phyloP scores from a whole-genome alignment of 2,888 invertebrate species.

The Ditylenchus weischeri region DNA sequence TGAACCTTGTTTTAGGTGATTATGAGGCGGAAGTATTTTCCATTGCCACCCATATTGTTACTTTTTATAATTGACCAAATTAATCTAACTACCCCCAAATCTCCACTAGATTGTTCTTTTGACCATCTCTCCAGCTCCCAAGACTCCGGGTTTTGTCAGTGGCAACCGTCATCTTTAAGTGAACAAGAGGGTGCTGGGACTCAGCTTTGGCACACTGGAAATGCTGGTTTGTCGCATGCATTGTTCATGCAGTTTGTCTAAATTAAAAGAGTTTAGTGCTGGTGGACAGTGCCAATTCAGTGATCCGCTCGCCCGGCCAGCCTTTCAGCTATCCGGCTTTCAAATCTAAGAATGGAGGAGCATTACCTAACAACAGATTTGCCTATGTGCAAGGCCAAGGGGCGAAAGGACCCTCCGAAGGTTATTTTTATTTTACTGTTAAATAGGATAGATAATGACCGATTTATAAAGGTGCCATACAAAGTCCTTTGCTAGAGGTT shows the following conservation, averaged over 20 bases:
- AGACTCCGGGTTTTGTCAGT: slow-evolving; percentile 3
- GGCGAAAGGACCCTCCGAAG: slow-evolving; percentile 22
- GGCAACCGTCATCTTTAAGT: slow-evolving; percentile 11
- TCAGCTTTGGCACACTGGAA: slow-evolving; percentile 24
- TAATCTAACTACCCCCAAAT: not conserved
- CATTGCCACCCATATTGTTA: too few species aligned
- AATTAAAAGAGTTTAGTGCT: slow-evolving; percentile 16
- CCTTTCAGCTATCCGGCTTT: not conserved
- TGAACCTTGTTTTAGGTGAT: too few species aligned
- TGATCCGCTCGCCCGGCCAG: slow-evolving; percentile 21
- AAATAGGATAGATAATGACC: too few species aligned
- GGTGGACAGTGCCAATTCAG: slow-evolving; percentile 28
- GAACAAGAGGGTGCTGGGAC: not conserved
- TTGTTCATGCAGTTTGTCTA: too few species aligned
- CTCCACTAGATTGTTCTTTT: slow-evolving; percentile 7
- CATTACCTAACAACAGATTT: slow-evolving; percentile 18
- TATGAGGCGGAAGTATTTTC: too few species aligned
- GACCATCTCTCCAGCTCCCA: slow-evolving; percentile 6
- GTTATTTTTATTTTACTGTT: too few species aligned
- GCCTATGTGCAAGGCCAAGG: slow-evolving; percentile 32
- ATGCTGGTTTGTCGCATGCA: not conserved
- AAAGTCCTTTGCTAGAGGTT: slow-evolving; percentile 21
- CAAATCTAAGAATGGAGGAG: slow-evolving; percentile 10
- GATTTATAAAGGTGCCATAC: slow-evolving; percentile 12
- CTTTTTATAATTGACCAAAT: too few species aligned